Evolutionary conservation across 2,113 vertebrate species (phyloP).

Genomic region (Scatophagus argus): DNA sequence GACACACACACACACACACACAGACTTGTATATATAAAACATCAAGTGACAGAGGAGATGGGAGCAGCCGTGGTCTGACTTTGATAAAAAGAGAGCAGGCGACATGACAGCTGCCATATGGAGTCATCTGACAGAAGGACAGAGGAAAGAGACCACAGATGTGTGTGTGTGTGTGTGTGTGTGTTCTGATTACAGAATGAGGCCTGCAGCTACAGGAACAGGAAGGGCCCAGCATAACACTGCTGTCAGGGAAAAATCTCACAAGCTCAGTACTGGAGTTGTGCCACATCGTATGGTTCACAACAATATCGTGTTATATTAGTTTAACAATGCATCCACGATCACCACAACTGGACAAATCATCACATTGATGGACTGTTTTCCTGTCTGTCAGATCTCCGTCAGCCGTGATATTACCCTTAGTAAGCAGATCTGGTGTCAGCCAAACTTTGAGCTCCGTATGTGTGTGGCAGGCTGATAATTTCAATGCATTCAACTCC

Average conservation of each 20-base stretch:
- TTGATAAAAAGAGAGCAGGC: slow-evolving; percentile 49
- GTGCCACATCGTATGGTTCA: neutral
- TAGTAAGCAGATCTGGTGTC: neutral
- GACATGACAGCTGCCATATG: slow-evolving; percentile 69
- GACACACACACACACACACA: slow-evolving; percentile 3
- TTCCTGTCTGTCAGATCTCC: too few relatives aligned
- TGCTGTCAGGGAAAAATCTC: slow-evolving; percentile 17
- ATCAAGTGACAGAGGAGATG: slow-evolving; percentile 54
- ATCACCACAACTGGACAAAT: neutral
- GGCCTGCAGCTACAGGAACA: slow-evolving; percentile 30
- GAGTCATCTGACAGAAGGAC: slow-evolving; percentile 62
- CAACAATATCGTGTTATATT: neutral
- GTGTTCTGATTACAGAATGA: slow-evolving; percentile 45
- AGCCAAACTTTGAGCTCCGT: too few relatives aligned
- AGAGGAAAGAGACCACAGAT: slow-evolving; percentile 26
- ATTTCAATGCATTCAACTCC: neutral
- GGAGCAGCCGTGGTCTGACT: slow-evolving; percentile 57
- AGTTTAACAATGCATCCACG: neutral
- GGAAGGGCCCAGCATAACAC: slow-evolving; percentile 1
- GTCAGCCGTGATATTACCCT: neutral
- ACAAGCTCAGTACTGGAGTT: neutral
- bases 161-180: slow-evolving; percentile 22
- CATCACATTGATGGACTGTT: too few relatives aligned
- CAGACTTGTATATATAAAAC: slow-evolving; percentile 3
- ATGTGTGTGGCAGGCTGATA: too few relatives aligned